phyloP scores from a whole-genome alignment of 1,140 invertebrate species.

The Chymomyza costata region DNA sequence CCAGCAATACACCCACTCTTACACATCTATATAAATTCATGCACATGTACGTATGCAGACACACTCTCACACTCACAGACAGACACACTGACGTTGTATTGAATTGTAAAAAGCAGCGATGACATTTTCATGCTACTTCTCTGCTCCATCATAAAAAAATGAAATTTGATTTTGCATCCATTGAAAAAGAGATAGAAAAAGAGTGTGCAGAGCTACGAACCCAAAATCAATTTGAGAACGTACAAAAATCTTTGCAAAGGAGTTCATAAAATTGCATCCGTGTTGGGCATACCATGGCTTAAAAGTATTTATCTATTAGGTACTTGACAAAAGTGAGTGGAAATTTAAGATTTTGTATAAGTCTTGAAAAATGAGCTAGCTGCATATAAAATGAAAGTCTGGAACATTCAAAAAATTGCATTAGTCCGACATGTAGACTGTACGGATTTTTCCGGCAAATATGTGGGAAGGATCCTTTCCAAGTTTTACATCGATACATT shows the following conservation, averaged over 20 bases:
- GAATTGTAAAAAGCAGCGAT: too few relatives aligned
- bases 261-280: constrained; percentile 23
- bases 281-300: too few relatives aligned
- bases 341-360: too few relatives aligned
- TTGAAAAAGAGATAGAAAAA: constrained; percentile 2
- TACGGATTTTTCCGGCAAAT: too few relatives aligned
- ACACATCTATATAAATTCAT: background rate
- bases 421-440: too few relatives aligned
- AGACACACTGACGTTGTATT: constrained; percentile 11
- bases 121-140: constrained; percentile 58
- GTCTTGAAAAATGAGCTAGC: too few relatives aligned
- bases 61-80: constrained; percentile 14
- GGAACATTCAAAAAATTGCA: too few relatives aligned
- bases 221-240: constrained; percentile 27
- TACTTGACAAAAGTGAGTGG: too few relatives aligned
- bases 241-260: constrained; percentile 20
- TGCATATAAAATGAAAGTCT: too few relatives aligned
- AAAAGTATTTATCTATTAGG: too few relatives aligned
- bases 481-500: too few relatives aligned
- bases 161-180: constrained; percentile 54
- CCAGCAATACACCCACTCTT: background rate
- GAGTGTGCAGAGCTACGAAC: background rate
- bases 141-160: constrained; percentile 63
- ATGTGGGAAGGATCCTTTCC: too few relatives aligned
- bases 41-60: background rate